A percentile compares a stretch with the other conserved stretches of the same genome.
Evolutionary conservation across 2,113 vertebrate species (phyloP).

Genomic region (Hipposideros armiger): DNA sequence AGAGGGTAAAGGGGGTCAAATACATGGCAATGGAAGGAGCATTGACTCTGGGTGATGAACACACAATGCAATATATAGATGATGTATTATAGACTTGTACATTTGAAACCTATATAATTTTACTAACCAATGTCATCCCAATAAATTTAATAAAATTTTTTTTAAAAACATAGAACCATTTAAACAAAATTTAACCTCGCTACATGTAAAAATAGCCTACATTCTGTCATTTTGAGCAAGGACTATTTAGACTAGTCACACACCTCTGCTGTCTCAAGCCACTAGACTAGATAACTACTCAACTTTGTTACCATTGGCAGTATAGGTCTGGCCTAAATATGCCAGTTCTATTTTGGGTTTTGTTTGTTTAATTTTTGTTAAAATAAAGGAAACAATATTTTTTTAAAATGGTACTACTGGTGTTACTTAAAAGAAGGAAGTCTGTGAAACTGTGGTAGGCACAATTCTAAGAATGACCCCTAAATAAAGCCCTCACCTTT

Average conservation of each 20-base stretch:
- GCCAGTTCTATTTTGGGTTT: background rate
- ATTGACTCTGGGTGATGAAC: too few relatives aligned
- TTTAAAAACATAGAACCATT: constrained; percentile 40
- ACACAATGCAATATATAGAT: too few relatives aligned
- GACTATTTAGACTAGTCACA: constrained; percentile 28
- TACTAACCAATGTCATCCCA: too few relatives aligned
- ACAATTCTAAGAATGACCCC: background rate
- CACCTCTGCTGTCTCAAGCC: background rate
- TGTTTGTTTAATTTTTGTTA: background rate
- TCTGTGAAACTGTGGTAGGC: background rate
- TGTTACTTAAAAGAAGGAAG: background rate
- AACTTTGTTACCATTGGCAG: background rate
- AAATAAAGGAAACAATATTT: constrained; percentile 12
- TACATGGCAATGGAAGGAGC: too few relatives aligned
- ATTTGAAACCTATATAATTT: too few relatives aligned
- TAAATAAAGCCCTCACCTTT: background rate
- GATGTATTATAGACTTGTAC: too few relatives aligned
- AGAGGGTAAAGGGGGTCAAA: too few relatives aligned
- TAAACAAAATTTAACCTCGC: constrained; percentile 14
- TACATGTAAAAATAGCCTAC: constrained; percentile 68
- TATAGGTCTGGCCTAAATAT: constrained; percentile 35
- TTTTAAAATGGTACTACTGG: background rate
- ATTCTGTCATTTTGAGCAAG: constrained; percentile 53
- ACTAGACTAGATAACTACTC: background rate
- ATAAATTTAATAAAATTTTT: too few relatives aligned